Base-by-base conservation (phyloP, 2,888 invertebrate species). In the Harpagoxenus sublaevis region DNA sequence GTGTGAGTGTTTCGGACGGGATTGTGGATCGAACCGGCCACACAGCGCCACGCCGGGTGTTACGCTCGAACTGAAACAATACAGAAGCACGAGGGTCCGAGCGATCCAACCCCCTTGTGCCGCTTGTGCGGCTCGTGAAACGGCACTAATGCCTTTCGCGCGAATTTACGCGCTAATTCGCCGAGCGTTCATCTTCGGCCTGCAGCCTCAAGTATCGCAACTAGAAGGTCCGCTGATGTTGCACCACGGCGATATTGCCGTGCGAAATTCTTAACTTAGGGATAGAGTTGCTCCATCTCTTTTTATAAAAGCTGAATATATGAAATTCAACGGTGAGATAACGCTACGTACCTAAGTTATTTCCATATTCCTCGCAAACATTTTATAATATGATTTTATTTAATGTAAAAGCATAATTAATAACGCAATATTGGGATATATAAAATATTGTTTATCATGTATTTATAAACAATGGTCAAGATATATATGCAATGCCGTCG, bases 401-500 rank as follows among this genome's bases (percentile, higher is more conserved):
- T 42, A 31, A 45, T 51, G 31, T 51, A 48, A 81, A 66, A 39
- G n/a, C 28, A 53, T 28, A 74, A 57, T 31, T 23, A 35, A 57
- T 42, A 8, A 28, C 39, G 66, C 39, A 63, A 55, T 28, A 35
- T 79, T 68, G 28, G 35, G 35, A 15, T 57, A 42, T 45, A 71
- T 71, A 79, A 71, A 65, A 79, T 71, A 70, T 79, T 70, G 79
- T 79, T 71, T 79, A 79, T 79, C 48, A 55, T 66, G 53, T 31
- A 84, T 53, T 87, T 85, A 89, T 87, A 92, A 92, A 91, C 91
- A 92, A 92, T 91, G 88, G 92, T 91, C 91, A 90, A 86, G 88
- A 85, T 87, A 81, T 85, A 85, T 77, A 74, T 84, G 85, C 75
- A 89, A 89, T 87, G 84, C 87, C 83, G 75, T 84, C 70, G 84